Evolutionary conservation across 2,888 invertebrate genomes (phyloP).

Genomic region (Leistus spinibarbis): DNA sequence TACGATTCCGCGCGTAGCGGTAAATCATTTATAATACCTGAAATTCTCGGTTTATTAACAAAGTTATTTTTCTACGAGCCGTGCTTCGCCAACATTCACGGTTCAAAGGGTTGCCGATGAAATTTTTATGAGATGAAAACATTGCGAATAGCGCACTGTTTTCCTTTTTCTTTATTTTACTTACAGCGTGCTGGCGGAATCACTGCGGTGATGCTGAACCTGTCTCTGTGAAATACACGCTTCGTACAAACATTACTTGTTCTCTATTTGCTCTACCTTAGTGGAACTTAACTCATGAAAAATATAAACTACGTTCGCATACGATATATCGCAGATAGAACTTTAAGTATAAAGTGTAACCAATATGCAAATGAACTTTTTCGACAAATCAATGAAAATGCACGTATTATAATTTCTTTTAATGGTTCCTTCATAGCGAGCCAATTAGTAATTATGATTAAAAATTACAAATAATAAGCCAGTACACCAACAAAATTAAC

Average conservation of each 20-base stretch:
- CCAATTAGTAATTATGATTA: too few species aligned
- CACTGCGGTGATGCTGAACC: conserved; percentile 8
- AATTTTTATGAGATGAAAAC: conserved; percentile 37
- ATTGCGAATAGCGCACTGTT: conserved; percentile 17
- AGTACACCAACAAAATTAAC: too few species aligned
- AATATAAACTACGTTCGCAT: too few species aligned
- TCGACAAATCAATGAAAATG: too few species aligned
- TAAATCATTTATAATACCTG: conserved; percentile 32
- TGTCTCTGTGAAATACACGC: conserved; percentile 6
- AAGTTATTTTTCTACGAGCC: conserved; percentile 34
- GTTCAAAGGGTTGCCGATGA: conserved; percentile 34
- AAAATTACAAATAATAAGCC: too few species aligned
- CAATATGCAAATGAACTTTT: too few species aligned
- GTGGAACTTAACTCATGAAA: neutral
- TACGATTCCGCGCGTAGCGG: neutral
- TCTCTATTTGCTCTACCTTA: neutral
- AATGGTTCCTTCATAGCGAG: too few species aligned
- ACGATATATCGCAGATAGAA: too few species aligned
- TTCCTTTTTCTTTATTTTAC: conserved; percentile 20
- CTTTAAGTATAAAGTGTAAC: too few species aligned
- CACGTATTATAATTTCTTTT: too few species aligned
- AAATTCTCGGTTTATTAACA: conserved; percentile 33
- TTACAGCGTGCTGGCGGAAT: conserved; percentile 19
- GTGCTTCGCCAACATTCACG: conserved; percentile 14
- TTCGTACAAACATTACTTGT: neutral